Conservation (phyloP, 2,797 vertebrate genomes). For the Hippoglossus hippoglossus region DNA sequence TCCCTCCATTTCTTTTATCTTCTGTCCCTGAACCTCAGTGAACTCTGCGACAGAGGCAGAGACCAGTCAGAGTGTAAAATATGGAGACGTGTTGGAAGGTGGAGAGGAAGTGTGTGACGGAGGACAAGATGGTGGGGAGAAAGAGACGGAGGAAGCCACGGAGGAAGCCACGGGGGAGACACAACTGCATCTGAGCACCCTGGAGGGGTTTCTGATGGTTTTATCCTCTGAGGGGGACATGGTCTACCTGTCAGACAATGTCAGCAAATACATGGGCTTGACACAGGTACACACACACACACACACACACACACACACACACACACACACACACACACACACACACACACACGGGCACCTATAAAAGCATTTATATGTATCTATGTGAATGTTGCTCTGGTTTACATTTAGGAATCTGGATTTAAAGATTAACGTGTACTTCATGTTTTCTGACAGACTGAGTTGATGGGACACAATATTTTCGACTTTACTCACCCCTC, state of each 20-base stretch:
- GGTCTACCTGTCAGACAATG: conserved; percentile 95
- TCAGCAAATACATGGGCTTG: conserved; percentile 96
- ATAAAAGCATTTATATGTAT: too few relatives aligned
- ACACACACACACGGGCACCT: background rate
- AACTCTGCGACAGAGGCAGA: background rate
- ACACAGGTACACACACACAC: conserved; percentile 86
- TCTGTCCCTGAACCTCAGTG: conserved; percentile 19
- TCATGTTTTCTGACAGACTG: conserved; percentile 84
- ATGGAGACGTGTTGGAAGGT: background rate
- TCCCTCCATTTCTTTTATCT: background rate
- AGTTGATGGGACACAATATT: conserved; percentile 95
- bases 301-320: background rate
- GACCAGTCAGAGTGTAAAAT: background rate
- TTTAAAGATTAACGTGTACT: background rate
- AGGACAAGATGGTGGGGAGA: background rate
- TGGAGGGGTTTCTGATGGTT: conserved; percentile 96
- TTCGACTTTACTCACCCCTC: conserved; percentile 96
- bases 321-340: background rate
- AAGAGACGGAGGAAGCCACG: background rate
- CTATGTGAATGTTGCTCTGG: too few relatives aligned
- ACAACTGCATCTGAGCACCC: conserved; percentile 90
- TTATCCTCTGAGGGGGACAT: conserved; percentile 94
- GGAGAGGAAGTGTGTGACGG: background rate
- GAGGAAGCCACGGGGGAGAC: conserved; percentile 78
- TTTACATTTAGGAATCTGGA: background rate